Evolutionary conservation across 2,888 invertebrate genomes (phyloP), one percentile per base, ranked within the genome.

Genomic region (Caenorhabditis sp.): DNA sequence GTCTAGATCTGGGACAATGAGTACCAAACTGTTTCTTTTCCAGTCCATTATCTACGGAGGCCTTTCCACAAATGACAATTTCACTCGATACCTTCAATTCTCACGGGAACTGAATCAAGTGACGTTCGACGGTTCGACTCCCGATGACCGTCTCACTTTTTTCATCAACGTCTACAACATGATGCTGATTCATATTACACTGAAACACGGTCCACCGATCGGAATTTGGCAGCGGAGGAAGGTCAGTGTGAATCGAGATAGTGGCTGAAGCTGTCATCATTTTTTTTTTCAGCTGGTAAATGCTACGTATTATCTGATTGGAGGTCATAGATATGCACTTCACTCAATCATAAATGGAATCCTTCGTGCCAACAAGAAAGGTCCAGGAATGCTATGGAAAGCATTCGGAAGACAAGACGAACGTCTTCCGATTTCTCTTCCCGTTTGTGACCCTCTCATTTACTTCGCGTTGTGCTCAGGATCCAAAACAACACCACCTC

Each of bases 331-430:
- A n/a, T 94, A 93, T 87, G 93, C 93, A 1, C 91, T 94, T 26
- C 93, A 93, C 82, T 93, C 94, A 66, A 93, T 94, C 66, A 93
- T 93, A 82, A 93, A 94, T 90, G 94, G 94, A 22, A 93, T 94
- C 41, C 90, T 94, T 26, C 89, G 94, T 66, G 93, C 91, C 1
- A 94, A 94, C 88, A 89, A 92, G 61, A 92, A 91, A 82, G 93
- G 83, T 0, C 91, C 93, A 14, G 93, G 93, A 90, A 92, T 91
- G 93, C 72, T 91, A 19, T 90, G 89, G 89, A 91, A 90, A 51
- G 93, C 93, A 28, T 94, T 94, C 89, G 92, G 93, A 7, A 92
- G 92, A 54, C 87, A 88, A 41, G 94, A 94, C 82, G 92, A 92
- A 4, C 88, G 93, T 66, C 83, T 92, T 16, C 91, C 92, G 77